These are phyloP conservation scores for Notiomystis cincta DNA, from an alignment of 2,113 vertebrate genomes.

Conservation along the genomic window DNA sequence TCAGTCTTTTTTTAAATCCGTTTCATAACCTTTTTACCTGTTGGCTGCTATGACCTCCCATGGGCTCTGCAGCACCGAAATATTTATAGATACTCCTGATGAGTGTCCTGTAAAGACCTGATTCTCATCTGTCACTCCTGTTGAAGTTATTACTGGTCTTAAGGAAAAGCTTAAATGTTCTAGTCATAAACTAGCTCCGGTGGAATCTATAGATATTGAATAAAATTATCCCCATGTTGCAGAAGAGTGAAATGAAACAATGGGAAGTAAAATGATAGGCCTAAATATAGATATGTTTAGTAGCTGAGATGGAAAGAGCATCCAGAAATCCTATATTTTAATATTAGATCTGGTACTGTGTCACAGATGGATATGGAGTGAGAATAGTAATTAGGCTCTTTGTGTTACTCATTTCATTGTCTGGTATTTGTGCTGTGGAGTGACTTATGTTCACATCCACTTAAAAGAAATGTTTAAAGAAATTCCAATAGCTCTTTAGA, in stretches of 20 bases:
- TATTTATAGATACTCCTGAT: background rate
- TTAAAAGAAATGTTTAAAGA: background rate
- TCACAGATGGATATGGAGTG: background rate
- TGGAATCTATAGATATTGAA: background rate
- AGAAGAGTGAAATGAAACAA: background rate
- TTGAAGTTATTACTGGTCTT: background rate
- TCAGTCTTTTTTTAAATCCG: background rate
- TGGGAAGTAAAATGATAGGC: background rate
- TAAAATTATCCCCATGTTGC: background rate
- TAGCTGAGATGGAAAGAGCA: background rate
- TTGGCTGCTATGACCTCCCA: background rate
- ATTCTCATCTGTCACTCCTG: background rate
- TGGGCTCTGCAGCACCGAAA: background rate
- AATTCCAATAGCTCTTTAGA: background rate
- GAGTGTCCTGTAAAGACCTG: background rate
- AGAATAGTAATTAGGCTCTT: conserved; percentile 15
- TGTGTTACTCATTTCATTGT: background rate
- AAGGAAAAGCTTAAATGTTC: background rate
- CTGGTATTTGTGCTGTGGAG: conserved; percentile 1
- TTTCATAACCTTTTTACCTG: background rate
- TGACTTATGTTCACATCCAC: conserved; percentile 2
- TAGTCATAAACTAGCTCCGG: background rate
- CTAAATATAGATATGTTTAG: background rate
- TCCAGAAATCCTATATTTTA: background rate
- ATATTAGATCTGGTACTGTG: background rate